These are phyloP conservation scores for Pheosia tremula DNA, from an alignment of 2,888 invertebrate species.

Conservation along the genomic window DNA sequence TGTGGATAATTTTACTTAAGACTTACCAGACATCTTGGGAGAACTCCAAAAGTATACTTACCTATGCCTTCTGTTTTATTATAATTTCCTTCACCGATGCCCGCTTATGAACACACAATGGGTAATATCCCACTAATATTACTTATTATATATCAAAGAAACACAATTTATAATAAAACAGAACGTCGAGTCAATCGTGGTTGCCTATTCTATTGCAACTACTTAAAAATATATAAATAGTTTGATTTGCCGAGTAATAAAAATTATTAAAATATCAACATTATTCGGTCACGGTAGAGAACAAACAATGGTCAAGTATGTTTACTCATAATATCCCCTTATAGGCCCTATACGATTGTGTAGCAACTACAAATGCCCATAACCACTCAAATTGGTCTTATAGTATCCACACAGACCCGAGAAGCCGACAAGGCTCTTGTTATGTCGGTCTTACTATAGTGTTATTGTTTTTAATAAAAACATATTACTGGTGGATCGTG, in stretches of 20 bases:
- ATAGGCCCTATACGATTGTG: slow-evolving; percentile 60
- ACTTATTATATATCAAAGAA: no score
- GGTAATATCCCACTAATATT: no score
- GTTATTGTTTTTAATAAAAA: slow-evolving; percentile 68
- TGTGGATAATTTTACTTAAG: no score
- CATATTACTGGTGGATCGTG: slow-evolving; percentile 53
- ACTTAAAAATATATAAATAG: no score
- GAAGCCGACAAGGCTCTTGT: slow-evolving; percentile 60
- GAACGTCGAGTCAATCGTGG: no score
- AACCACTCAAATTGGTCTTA: slow-evolving; percentile 66
- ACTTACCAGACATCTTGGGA: no score
- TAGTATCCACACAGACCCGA: slow-evolving; percentile 45
- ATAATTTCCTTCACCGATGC: no score
- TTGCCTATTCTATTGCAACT: no score
- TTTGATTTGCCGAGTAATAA: slow-evolving; percentile 3
- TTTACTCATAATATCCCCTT: slow-evolving; percentile 77
- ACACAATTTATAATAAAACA: no score
- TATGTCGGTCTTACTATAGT: slow-evolving; percentile 34
- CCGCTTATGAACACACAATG: no score
- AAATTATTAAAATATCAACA: slow-evolving; percentile 56
- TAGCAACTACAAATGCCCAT: slow-evolving; percentile 62
- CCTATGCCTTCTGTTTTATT: no score
- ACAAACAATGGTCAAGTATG: slow-evolving; percentile 71
- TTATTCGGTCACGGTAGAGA: slow-evolving; percentile 38
- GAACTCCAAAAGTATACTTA: no score